Percentiles rank a stretch among this genome's conserved stretches.
Conservation (phyloP, 1,140 invertebrate species). For the Aphelenchoides fujianensis region DNA sequence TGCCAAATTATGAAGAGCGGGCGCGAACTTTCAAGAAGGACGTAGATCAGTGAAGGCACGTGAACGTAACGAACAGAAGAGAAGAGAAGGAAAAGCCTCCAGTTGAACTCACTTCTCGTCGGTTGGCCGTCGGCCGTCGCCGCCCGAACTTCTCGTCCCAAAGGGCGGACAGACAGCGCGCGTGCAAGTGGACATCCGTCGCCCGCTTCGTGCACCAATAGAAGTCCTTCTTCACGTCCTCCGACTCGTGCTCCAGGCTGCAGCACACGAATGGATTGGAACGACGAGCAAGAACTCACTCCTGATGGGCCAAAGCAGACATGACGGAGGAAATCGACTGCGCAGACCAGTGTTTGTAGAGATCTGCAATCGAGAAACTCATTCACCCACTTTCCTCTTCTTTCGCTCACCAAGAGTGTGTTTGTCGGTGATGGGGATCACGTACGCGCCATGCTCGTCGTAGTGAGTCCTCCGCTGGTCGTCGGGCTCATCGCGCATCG, state of each 20-base stretch:
- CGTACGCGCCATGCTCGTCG: not conserved
- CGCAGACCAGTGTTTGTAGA: not conserved
- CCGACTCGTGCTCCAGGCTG: not conserved
- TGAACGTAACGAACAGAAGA: too few relatives aligned
- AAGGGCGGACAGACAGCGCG: not conserved
- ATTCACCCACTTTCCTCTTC: too few relatives aligned
- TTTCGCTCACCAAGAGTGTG: too few relatives aligned
- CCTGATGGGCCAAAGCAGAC: not conserved
- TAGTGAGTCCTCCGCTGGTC: not conserved
- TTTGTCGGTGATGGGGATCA: not conserved
- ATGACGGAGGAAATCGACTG: not conserved
- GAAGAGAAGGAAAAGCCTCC: too few relatives aligned
- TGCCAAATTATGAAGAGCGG: too few relatives aligned
- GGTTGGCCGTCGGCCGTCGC: not conserved
- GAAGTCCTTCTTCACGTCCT: constrained; percentile 2
- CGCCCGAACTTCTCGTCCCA: not conserved
- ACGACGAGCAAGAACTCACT: not conserved
- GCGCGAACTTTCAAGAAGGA: too few relatives aligned
- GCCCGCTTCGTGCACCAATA: not conserved
- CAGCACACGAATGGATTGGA: too few relatives aligned
- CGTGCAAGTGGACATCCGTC: not conserved
- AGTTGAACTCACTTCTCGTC: not conserved
- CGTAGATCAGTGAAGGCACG: too few relatives aligned
- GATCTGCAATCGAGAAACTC: too few relatives aligned
- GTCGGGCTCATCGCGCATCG: not conserved